Percentiles rank a stretch among this genome's conserved stretches.
phyloP scores from a whole-genome alignment of 2,113 vertebrate genomes.

The Petroica traversi region DNA sequence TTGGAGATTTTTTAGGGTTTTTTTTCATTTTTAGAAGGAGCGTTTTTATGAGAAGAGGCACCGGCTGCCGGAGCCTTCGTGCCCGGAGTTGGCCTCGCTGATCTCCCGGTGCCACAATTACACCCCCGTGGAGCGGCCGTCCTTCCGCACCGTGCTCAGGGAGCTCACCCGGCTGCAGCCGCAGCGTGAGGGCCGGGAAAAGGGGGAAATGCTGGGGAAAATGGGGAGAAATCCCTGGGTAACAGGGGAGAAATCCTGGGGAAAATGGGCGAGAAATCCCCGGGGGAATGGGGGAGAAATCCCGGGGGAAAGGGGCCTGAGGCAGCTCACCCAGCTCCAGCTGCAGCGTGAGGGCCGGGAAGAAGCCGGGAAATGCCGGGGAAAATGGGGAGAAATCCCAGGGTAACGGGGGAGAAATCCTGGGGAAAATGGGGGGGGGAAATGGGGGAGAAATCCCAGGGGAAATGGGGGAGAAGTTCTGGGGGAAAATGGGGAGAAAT shows the following conservation, averaged over 20 bases:
- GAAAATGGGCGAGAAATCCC: not conserved
- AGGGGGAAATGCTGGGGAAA: not conserved
- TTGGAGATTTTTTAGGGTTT: not conserved
- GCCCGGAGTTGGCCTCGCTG: constrained; percentile 81
- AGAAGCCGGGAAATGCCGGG: not conserved
- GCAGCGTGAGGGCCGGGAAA: constrained; percentile 63
- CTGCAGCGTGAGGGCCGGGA: constrained; percentile 70
- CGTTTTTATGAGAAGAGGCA: constrained; percentile 86
- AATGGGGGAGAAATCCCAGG: no score
- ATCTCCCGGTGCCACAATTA: constrained; percentile 88
- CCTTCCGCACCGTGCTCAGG: constrained; percentile 85
- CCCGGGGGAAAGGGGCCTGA: no score
- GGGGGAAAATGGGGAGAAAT: not conserved
- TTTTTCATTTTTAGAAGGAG: constrained; percentile 91
- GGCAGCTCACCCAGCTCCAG: constrained; percentile 86
- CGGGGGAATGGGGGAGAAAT: not conserved
- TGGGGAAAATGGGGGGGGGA: no score
- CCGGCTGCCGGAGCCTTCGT: constrained; percentile 79
- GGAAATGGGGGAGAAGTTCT: not conserved
- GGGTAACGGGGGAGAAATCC: not conserved
- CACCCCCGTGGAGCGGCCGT: constrained; percentile 77
- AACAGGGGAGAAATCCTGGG: not conserved
- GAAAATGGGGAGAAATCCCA: not conserved
- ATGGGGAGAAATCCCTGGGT: not conserved
- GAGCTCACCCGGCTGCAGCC: constrained; percentile 85